phyloP scores from a whole-genome alignment of 2,888 invertebrate genomes.

The Drosophila macrospina region DNA sequence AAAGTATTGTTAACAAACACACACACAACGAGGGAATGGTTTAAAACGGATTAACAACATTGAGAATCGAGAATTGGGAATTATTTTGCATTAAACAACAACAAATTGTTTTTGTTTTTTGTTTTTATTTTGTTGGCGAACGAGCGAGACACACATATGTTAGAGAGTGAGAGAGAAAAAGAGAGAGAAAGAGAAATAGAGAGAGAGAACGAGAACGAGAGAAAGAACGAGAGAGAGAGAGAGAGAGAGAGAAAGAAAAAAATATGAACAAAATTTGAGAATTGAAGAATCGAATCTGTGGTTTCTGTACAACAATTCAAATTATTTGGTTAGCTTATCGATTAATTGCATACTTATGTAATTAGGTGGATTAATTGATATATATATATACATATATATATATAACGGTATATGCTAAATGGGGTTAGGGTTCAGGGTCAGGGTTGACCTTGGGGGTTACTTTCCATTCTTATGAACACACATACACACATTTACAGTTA shows the following conservation, averaged over 20 bases:
- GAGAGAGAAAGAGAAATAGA: constrained; percentile 28
- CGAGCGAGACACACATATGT: constrained; percentile 22
- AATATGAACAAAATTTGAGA: constrained; percentile 55
- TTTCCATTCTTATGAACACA: constrained; percentile 15
- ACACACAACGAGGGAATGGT: constrained; percentile 31
- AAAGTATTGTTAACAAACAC: constrained; percentile 25
- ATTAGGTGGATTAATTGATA: background rate
- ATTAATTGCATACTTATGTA: constrained; percentile 31
- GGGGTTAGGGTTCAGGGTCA: background rate
- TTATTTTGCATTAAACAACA: constrained; percentile 27
- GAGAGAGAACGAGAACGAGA: constrained; percentile 37
- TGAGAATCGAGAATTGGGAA: constrained; percentile 35
- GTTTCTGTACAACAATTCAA: constrained; percentile 54
- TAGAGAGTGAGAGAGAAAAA: too few species aligned
- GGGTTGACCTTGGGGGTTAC: too few species aligned
- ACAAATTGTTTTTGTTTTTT: constrained; percentile 4
- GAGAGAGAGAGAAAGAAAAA: constrained; percentile 41
- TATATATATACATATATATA: background rate
- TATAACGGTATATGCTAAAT: background rate
- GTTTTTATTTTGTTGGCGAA: constrained; percentile 3
- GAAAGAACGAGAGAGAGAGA: constrained; percentile 38
- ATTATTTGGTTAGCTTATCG: constrained; percentile 44
- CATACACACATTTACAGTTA: constrained; percentile 11
- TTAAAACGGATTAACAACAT: constrained; percentile 51
- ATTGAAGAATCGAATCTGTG: constrained; percentile 44